Conservation (phyloP, 2,797 vertebrate species). For the Peromyscus attwateri region DNA sequence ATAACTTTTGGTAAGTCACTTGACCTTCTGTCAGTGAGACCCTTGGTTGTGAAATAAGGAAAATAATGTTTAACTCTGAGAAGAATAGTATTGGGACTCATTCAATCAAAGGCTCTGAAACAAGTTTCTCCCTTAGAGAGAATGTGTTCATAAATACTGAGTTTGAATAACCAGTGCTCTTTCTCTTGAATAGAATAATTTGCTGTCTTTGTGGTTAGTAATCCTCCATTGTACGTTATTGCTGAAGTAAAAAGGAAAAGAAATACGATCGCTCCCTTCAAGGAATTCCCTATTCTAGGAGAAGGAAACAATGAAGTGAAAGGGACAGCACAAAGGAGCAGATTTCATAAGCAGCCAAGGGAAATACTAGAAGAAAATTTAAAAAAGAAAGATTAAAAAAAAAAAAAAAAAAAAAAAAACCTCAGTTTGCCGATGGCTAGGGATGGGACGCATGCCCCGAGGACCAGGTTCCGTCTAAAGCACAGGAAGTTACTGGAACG, state of each 20-base stretch:
- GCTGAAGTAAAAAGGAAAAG: not conserved
- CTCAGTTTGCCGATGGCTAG: not conserved
- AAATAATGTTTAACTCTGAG: constrained; percentile 69
- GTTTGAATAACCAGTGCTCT: constrained; percentile 43
- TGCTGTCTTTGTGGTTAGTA: constrained; percentile 25
- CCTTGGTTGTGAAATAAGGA: constrained; percentile 61
- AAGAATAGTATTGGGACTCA: constrained; percentile 33
- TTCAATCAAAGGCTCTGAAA: constrained; percentile 60
- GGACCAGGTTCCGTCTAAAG: not conserved
- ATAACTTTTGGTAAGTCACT: constrained; percentile 54
- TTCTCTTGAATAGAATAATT: constrained; percentile 63
- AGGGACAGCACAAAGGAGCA: constrained; percentile 16
- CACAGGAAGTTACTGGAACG: not conserved
- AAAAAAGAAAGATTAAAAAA: not conserved
- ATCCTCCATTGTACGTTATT: constrained; percentile 4
- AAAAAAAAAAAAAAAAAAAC: not conserved
- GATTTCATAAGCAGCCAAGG: not conserved
- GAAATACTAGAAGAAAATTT: not conserved
- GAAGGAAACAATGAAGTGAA: constrained; percentile 54
- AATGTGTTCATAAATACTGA: constrained; percentile 50
- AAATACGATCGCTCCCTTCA: not conserved
- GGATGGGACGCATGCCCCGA: not conserved
- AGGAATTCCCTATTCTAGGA: constrained; percentile 32
- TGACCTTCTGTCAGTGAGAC: constrained; percentile 66
- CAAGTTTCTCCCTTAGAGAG: not conserved